Base-by-base conservation (phyloP, 2,113 vertebrate genomes). In the Halcyon senegalensis region DNA sequence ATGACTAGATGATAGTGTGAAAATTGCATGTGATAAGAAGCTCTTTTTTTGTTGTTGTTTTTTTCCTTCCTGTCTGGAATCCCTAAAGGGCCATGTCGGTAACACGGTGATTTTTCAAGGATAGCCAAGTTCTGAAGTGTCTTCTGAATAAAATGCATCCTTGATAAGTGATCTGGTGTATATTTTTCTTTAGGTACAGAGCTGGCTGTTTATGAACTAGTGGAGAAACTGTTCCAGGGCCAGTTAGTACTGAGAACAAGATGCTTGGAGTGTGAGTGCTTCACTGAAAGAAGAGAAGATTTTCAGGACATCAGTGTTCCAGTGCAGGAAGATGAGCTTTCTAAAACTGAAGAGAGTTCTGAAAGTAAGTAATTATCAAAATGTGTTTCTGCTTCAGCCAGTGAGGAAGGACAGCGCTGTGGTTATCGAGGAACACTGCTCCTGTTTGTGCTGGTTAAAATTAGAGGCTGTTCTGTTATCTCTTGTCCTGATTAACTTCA, bases 281-380 rank as follows among this genome's bases (percentile, higher is more conserved):
- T 98, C 97, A 99, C 99, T 2, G 99, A 99, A 87, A 98, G 99
- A 93, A 98, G 98, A 90, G 99, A 99, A 96, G 99, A 99, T 95
- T 99, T 99, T 80, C 99, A 99, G 96, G 99, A 99, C 96, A 99
- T 99, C 98, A 99, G 99, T 4, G 99, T 99, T 53, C 99, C 99
- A 0, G 99, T 99, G 66, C 99, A 99, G 73, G 99, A 99, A 77
- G 99, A 99, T 37, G 98, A 99, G 25, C 97, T 98, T 91, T 96
- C 97, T 90, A 98, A 98, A 97, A 97, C 93, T 1, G 98, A 99
- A 19, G 98, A 99, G 88, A 98, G 97, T 96, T 98, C 98, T 50
- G 98, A 99, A 92, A 98, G 99, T 99, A 97, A 98, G 98, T 72
- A 62, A 74, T 68, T 44, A 6, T 8, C 2, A 0, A 4, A 10